These are phyloP conservation scores for Paradisaea rubra DNA, from an alignment of 2,113 vertebrate genomes.

Conservation along the genomic window DNA sequence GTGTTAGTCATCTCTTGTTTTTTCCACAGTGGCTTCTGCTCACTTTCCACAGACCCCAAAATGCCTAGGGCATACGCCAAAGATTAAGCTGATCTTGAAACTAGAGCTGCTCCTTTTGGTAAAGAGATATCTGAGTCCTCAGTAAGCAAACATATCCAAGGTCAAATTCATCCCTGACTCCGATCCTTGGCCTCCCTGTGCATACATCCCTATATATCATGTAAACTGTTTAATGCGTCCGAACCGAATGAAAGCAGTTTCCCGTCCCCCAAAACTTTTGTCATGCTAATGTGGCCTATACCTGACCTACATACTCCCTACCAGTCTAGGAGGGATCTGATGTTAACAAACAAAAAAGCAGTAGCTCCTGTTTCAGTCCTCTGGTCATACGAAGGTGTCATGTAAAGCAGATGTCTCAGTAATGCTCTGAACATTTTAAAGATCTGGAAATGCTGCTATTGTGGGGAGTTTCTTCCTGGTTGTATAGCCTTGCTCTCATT, in stretches of 20 bases:
- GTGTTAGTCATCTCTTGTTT: not conserved
- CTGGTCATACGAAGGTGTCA: not conserved
- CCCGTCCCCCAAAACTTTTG: not conserved
- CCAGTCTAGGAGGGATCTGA: not conserved
- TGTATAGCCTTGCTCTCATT: not conserved
- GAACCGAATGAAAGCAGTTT: not conserved
- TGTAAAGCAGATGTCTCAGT: not conserved
- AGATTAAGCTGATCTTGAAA: slow-evolving; percentile 43
- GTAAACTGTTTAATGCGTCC: not conserved
- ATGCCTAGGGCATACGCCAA: not conserved
- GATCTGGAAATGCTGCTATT: not conserved
- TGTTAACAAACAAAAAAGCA: slow-evolving; percentile 6
- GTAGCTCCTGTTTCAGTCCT: slow-evolving; percentile 7
- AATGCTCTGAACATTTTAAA: not conserved
- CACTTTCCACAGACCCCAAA: not conserved
- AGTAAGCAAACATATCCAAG: not conserved
- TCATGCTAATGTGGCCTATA: slow-evolving; percentile 12
- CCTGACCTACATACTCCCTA: not conserved
- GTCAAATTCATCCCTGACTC: slow-evolving; percentile 11
- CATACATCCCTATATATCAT: not conserved
- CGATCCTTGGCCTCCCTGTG: not conserved
- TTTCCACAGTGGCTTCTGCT: not conserved
- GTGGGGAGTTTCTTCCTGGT: not conserved
- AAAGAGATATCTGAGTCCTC: not conserved
- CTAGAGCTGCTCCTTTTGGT: not conserved